These are phyloP conservation scores for Sturmia bella DNA, from an alignment of 2,888 invertebrate species.

Conservation along the genomic window DNA sequence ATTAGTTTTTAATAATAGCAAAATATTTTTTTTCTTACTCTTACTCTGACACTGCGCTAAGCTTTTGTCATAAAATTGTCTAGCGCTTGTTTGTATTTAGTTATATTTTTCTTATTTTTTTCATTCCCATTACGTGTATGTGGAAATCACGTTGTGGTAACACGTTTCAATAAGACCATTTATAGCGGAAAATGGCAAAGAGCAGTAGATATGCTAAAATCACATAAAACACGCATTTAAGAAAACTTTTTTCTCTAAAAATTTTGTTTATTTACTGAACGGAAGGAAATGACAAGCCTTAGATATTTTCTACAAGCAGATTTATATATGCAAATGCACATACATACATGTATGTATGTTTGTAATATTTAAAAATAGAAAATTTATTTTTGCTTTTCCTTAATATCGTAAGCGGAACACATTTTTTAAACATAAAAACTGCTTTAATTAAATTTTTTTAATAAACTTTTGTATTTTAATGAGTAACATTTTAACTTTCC, in stretches of 20 bases:
- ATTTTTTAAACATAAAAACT: too few relatives aligned
- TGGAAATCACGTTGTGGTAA: slow-evolving; percentile 68
- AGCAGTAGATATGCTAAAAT: slow-evolving; percentile 26
- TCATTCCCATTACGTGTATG: slow-evolving; percentile 40
- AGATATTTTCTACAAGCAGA: slow-evolving; percentile 18
- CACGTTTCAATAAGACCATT: slow-evolving; percentile 62
- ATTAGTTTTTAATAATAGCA: slow-evolving; percentile 42
- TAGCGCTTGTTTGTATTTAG: background rate
- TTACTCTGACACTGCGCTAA: background rate
- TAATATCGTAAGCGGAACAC: too few relatives aligned
- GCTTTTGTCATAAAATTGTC: slow-evolving; percentile 46
- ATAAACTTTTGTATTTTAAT: too few relatives aligned
- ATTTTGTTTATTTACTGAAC: slow-evolving; percentile 13
- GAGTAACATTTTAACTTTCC: slow-evolving; percentile 6
- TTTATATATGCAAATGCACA: background rate
- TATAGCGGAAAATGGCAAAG: slow-evolving; percentile 54
- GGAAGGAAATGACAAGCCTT: slow-evolving; percentile 61
- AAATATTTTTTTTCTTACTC: slow-evolving; percentile 24
- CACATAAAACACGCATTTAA: slow-evolving; percentile 46
- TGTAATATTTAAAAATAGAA: too few relatives aligned
- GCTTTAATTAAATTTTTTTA: too few relatives aligned
- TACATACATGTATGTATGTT: too few relatives aligned
- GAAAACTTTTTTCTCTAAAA: slow-evolving; percentile 1
- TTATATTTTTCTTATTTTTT: slow-evolving; percentile 9
- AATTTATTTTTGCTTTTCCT: too few relatives aligned